phyloP scores from a whole-genome alignment of 2,797 vertebrate species.

The Trachops cirrhosus region DNA sequence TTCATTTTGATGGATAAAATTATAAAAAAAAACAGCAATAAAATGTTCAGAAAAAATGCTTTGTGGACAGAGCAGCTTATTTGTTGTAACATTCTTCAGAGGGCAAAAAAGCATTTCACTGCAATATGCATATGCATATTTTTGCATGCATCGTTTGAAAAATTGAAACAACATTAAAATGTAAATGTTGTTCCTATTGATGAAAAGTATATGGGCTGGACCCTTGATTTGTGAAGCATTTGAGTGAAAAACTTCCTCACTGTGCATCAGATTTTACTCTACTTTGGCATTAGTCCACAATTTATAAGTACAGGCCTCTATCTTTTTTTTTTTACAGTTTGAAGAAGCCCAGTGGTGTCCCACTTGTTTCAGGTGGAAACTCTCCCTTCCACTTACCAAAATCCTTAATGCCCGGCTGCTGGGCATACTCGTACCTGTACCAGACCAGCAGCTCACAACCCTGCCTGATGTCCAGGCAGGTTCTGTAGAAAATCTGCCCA shows the following conservation, averaged over 20 bases:
- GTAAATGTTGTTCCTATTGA: neutral
- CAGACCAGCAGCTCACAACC: slow-evolving; percentile 80
- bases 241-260: neutral
- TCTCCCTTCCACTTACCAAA: slow-evolving; percentile 63
- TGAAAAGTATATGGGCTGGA: neutral
- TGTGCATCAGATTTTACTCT: neutral
- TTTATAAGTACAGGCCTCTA: neutral
- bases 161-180: neutral
- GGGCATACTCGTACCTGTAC: slow-evolving; percentile 79
- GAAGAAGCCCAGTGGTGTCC: neutral
- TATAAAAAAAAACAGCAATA: neutral
- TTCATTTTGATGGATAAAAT: neutral
- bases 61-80: neutral
- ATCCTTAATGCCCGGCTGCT: slow-evolving; percentile 75
- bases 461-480: slow-evolving; percentile 58
- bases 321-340: too few species aligned
- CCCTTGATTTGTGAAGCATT: neutral
- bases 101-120: neutral
- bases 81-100: neutral
- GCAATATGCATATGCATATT: neutral
- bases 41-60: too few species aligned
- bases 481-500: slow-evolving; percentile 78
- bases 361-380: slow-evolving; percentile 1
- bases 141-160: neutral
- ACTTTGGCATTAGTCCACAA: neutral